A percentile compares a stretch with the other conserved stretches of the same genome.
Conservation (phyloP, 2,888 invertebrate genomes). For the Diogma glabrata region DNA sequence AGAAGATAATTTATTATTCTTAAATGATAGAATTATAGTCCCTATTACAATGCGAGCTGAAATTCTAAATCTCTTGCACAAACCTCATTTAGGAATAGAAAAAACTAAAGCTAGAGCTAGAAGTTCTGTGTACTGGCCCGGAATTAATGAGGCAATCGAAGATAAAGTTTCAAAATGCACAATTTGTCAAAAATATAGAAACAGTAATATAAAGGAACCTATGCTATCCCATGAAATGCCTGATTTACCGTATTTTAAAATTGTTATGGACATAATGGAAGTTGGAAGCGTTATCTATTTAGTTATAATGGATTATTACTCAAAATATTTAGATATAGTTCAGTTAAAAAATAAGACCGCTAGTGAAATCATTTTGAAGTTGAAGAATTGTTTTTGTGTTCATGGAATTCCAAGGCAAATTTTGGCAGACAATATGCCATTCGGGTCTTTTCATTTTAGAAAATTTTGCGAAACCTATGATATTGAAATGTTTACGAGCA, state of each 20-base stretch:
- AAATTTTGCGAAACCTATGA: neutral
- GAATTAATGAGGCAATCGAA: neutral
- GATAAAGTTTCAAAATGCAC: neutral
- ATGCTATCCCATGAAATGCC: conserved; percentile 2
- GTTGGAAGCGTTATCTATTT: conserved; percentile 13
- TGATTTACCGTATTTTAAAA: conserved; percentile 10
- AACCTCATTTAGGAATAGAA: neutral
- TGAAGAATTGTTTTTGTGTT: conserved; percentile 14
- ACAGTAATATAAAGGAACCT: neutral
- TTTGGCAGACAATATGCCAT: conserved; percentile 6
- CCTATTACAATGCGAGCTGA: neutral
- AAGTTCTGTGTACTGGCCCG: neutral
- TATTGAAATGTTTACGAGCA: too few relatives aligned
- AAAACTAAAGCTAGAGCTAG: neutral
- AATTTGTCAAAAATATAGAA: neutral
- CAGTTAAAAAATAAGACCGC: conserved; percentile 4
- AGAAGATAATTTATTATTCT: conserved; percentile 1
- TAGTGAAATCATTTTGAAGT: conserved; percentile 9
- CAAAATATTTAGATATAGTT: conserved; percentile 16
- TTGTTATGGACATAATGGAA: conserved; percentile 13
- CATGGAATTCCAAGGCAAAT: conserved; percentile 9
- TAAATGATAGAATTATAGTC: neutral
- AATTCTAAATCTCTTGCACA: conserved; percentile 4
- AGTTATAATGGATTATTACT: conserved; percentile 16
- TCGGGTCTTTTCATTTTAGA: neutral